Conservation (phyloP, 2,888 invertebrate species). For the Acrobasis suavella region DNA sequence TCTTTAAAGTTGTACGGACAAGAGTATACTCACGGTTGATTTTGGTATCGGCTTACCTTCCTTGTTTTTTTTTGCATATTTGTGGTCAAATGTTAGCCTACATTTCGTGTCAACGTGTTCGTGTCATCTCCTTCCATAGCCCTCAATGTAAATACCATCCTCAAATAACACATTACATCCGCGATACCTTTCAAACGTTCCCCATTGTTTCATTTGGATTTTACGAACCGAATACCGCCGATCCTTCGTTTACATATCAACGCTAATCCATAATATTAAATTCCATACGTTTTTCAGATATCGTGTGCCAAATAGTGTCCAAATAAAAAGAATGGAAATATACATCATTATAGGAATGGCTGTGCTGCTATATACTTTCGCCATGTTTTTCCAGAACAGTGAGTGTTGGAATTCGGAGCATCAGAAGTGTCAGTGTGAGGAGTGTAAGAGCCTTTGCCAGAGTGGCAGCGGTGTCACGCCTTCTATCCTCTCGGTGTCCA, state of each 20-base stretch:
- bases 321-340: constrained; percentile 61
- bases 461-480: constrained; percentile 41
- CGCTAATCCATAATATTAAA: not conserved
- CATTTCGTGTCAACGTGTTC: not conserved
- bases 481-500: constrained; percentile 58
- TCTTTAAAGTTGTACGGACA: too few relatives aligned
- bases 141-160: not conserved
- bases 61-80: too few relatives aligned
- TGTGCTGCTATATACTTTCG: constrained; percentile 64
- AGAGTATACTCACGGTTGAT: too few relatives aligned
- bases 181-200: constrained; percentile 14
- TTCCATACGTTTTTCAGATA: constrained; percentile 14
- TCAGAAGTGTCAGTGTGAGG: constrained; percentile 68
- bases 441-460: constrained; percentile 60
- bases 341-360: constrained; percentile 70
- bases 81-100: not conserved
- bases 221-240: constrained; percentile 37
- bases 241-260: constrained; percentile 32
- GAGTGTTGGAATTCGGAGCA: constrained; percentile 61
- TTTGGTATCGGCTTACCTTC: too few relatives aligned
- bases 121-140: not conserved
- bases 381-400: constrained; percentile 57
- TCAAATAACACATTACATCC: constrained; percentile 6
- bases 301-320: constrained; percentile 42
- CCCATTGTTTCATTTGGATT: constrained; percentile 27